A percentile compares a stretch with the other conserved stretches of the same genome.
Evolutionary conservation across 2,113 vertebrate species (phyloP).

Genomic region (Polypterus bichir): DNA sequence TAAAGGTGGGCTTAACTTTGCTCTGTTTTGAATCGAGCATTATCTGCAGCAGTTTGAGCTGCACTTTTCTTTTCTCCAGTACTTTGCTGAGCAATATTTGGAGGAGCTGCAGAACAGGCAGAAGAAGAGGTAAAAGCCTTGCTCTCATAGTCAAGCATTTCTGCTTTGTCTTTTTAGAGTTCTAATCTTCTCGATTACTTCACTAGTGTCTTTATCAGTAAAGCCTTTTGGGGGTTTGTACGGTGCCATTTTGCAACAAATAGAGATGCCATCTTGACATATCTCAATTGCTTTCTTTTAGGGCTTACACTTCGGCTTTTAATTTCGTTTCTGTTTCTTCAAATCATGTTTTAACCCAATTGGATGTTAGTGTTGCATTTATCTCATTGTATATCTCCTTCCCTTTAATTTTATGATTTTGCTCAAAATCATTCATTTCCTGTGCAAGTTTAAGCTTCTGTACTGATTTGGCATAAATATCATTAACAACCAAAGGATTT

Average conservation of each 20-base stretch:
- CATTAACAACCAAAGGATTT: not conserved
- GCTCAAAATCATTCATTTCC: not conserved
- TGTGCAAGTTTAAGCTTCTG: not conserved
- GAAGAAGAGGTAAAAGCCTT: not conserved
- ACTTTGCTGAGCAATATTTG: not conserved
- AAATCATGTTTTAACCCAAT: not conserved
- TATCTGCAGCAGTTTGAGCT: not conserved
- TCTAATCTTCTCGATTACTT: not conserved
- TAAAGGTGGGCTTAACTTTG: constrained; percentile 9
- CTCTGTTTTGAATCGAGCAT: not conserved
- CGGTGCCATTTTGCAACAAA: not conserved
- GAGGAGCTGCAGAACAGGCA: not conserved
- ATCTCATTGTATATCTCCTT: not conserved
- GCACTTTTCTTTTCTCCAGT: not conserved
- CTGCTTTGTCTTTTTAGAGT: not conserved
- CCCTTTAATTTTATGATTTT: not conserved
- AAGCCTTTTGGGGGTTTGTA: not conserved
- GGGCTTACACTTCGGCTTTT: not conserved
- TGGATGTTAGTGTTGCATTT: not conserved
- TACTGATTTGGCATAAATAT: not conserved
- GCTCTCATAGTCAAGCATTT: not conserved
- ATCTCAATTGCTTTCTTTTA: not conserved
- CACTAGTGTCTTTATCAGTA: not conserved
- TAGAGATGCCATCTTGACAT: not conserved
- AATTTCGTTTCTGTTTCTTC: not conserved